Evolutionary conservation across 2,888 invertebrate genomes (phyloP), one percentile per base, ranked within the genome.

Genomic region (Elysia crispata): DNA sequence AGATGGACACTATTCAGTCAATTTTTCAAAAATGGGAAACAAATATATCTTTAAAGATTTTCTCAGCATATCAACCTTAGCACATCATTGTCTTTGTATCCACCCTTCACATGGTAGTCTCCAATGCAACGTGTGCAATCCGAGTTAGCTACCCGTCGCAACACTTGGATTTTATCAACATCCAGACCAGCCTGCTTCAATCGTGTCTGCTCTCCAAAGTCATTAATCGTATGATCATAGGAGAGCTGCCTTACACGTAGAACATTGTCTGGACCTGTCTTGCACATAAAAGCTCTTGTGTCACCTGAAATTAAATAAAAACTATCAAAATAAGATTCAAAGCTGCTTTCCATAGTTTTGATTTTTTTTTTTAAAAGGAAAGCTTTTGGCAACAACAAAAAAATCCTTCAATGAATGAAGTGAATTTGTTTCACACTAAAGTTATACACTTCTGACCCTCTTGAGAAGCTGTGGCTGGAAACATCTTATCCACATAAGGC

Each of bases 61-160:
- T 41, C 11, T 3, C 11, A 41, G 11, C 23, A 62, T 30, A 64
- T 23, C 60, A 1, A 92, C 92, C 90, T 93, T 67, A 97, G 93
- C 76, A 95, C 94, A 1, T 96, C 96, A 88, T 96, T 95, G 74
- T 97, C 97, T 89, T 95, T 95, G 89, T 96, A 96, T 1, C 96
- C 95, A 0, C 95, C 96, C 92, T 97, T 97, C 0, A 97, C 95
- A 60, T 95, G 93, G 90, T 96, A 97, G 92, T 97, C 97, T 1
- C 97, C 97, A 18, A 98, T 93, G 88, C 97, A 97, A 20, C 97
- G 93, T 0, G 97, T 97, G 87, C 95, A 96, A 66, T 87, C 87
- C 50, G 89, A 89, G 89, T 96, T 96, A 67, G 96, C 96, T 23
- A 96, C 93, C 79, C 87, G 87, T 23, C 90, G 90, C 94, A 95